Base-by-base conservation (phyloP, 2,888 invertebrate species). In the Plusia festucae region DNA sequence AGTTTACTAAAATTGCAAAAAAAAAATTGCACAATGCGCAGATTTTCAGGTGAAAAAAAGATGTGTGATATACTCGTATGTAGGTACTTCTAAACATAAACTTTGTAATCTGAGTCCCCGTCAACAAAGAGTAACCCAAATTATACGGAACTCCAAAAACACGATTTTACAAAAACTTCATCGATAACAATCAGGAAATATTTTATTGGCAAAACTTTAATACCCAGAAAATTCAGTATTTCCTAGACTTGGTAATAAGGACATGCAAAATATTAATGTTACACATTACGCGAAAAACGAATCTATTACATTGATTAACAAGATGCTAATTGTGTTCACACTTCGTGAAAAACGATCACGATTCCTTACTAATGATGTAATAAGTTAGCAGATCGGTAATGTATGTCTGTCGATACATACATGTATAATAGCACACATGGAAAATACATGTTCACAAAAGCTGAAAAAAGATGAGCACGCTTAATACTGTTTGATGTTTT, bases 211-310 rank as follows among this genome's bases (percentile, higher is more conserved):
- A 32, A 8, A 20, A 20, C 46, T 20, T 49, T 16, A 18, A 20
- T 49, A 49, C 7, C 46, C 46, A 53, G 32, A 53, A 18, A 18
- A 11, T 13, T 13, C 34, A 54, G 20, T 8, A 53, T 56, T 63
- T 73, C 63, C 73, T 53, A 44, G 57, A 68, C 64, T 53, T 68
- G 71, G 34, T 51, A 53, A 73, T 60, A 68, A 68, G 59, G 52
- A 20, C 57, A 27, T 24, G 52, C 13, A 40, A 54, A 49, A 20
- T 20, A 20, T 49, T 18, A 16, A 15, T 51, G 49, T 65, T 55
- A 65, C 16, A 59, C 34, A 55, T 65, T 20, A 49, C 51, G 18
- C 49, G 53, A 34, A 56, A 64, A 61, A 34, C 22, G 8, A 53
- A 49, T 53, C 46, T 6, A 8, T 22, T 11, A 24, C 8, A 24